Evolutionary conservation across 2,888 invertebrate genomes (phyloP).

Genomic region (Pseudolycoriella hygida): DNA sequence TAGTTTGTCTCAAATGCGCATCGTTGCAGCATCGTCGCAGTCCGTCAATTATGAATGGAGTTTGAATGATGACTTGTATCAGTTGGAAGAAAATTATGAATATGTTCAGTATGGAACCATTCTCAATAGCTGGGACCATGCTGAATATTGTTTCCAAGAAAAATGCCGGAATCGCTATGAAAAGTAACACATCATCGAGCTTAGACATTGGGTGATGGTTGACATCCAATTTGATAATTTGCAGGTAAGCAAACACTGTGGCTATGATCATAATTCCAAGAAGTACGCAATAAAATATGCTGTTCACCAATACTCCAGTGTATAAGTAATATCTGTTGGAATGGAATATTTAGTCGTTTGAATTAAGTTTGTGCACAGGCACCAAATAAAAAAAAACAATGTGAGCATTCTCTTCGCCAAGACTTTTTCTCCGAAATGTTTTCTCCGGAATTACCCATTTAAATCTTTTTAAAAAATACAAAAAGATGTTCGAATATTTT

Average conservation of each 20-base stretch:
- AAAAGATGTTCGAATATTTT: too few relatives aligned
- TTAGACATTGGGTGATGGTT: constrained; percentile 43
- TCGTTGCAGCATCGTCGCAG: constrained; percentile 55
- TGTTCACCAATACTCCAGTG: constrained; percentile 33
- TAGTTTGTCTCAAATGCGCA: constrained; percentile 39
- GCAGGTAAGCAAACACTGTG: constrained; percentile 37
- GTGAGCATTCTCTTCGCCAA: too few relatives aligned
- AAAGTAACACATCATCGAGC: constrained; percentile 50
- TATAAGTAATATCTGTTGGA: constrained; percentile 32
- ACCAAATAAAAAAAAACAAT: too few relatives aligned
- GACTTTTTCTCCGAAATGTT: too few relatives aligned
- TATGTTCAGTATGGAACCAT: constrained; percentile 32
- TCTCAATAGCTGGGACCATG: constrained; percentile 42
- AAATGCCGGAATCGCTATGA: constrained; percentile 54
- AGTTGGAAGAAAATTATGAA: constrained; percentile 39
- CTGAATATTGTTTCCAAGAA: constrained; percentile 52
- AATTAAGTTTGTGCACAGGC: too few relatives aligned
- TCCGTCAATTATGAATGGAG: constrained; percentile 53
- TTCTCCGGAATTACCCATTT: not conserved
- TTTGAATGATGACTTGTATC: constrained; percentile 55
- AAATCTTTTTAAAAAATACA: too few relatives aligned
- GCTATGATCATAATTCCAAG: constrained; percentile 38
- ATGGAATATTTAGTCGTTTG: too few relatives aligned
- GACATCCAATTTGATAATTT: constrained; percentile 45
- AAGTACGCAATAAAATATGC: constrained; percentile 34